Percentiles rank a stretch among this genome's conserved stretches.
Evolutionary conservation across 2,888 invertebrate species (phyloP).

Genomic region (Diplazon laetatorius): DNA sequence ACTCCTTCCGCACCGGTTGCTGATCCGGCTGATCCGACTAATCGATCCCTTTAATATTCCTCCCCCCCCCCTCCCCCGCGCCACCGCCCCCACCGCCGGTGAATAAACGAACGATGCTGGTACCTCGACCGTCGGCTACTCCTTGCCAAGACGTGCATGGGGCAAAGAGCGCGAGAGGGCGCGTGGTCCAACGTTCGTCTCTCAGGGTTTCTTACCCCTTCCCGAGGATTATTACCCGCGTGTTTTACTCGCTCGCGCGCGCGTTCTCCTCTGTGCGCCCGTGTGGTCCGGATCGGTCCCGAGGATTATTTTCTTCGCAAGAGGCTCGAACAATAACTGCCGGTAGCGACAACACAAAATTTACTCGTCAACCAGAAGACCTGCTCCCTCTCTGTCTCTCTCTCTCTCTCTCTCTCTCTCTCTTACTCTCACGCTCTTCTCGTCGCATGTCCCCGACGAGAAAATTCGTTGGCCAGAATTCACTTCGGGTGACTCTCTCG

Average conservation of each 20-base stretch:
- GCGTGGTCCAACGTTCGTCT: constrained; percentile 60
- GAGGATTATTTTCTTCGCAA: constrained; percentile 67
- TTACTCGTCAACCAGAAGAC: constrained; percentile 5
- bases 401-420: no score
- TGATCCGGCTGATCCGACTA: constrained; percentile 11
- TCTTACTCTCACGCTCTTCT: no score
- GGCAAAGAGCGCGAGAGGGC: constrained; percentile 33
- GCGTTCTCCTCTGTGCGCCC: constrained; percentile 42
- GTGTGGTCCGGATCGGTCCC: constrained; percentile 69
- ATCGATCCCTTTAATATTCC: constrained; percentile 20
- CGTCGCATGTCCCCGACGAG: no score
- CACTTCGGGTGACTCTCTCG: constrained; percentile 30
- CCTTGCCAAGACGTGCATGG: neutral
- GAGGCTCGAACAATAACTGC: constrained; percentile 45
- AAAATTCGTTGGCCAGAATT: constrained; percentile 8
- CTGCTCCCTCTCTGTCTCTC: constrained; percentile 28
- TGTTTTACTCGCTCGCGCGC: constrained; percentile 59
- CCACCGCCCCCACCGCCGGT: no score
- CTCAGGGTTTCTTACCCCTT: constrained; percentile 53
- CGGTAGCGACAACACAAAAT: constrained; percentile 6
- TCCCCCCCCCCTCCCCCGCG: no score
- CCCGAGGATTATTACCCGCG: constrained; percentile 63
- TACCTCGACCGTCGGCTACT: neutral
- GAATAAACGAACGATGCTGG: neutral
- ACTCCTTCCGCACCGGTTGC: constrained; percentile 26